Conservation (phyloP, 2,888 invertebrate genomes). For the Plagodis pulveraria region DNA sequence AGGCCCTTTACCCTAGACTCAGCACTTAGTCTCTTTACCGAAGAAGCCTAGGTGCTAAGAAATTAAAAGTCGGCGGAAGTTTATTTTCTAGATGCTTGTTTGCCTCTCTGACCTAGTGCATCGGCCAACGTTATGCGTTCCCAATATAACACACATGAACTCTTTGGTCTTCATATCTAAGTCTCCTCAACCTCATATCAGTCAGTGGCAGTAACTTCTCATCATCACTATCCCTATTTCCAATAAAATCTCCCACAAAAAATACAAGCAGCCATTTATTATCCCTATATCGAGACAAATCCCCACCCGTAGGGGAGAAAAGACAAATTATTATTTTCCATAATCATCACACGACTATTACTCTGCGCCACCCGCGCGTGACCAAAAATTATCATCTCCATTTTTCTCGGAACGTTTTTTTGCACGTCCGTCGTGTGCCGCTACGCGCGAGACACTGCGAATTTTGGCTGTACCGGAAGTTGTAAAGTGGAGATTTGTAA, state of each 20-base stretch:
- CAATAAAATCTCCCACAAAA: constrained; percentile 50
- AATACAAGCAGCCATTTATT: constrained; percentile 56
- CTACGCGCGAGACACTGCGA: constrained; percentile 62
- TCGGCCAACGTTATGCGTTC: background rate
- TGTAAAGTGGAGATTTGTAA: constrained; percentile 86
- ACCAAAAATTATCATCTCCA: constrained; percentile 73
- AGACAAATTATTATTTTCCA: constrained; percentile 82
- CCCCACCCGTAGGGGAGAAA: constrained; percentile 55
- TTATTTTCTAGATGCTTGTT: background rate
- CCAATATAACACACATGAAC: no score
- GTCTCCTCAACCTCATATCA: no score
- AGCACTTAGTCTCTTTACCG: no score
- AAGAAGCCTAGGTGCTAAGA: no score
- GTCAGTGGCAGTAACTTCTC: background rate
- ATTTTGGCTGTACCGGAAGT: constrained; percentile 67
- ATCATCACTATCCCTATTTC: background rate
- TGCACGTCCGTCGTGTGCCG: constrained; percentile 65
- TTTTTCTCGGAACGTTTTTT: constrained; percentile 49
- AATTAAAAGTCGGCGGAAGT: no score
- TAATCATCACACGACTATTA: constrained; percentile 81
- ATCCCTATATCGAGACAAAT: constrained; percentile 47
- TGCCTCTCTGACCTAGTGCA: background rate
- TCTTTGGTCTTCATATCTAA: no score
- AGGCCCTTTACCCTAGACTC: no score
- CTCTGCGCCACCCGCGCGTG: constrained; percentile 67